A percentile compares a stretch with the other conserved stretches of the same genome.
Conservation (phyloP, 2,797 vertebrate genomes). For the Champsocephalus esox region DNA sequence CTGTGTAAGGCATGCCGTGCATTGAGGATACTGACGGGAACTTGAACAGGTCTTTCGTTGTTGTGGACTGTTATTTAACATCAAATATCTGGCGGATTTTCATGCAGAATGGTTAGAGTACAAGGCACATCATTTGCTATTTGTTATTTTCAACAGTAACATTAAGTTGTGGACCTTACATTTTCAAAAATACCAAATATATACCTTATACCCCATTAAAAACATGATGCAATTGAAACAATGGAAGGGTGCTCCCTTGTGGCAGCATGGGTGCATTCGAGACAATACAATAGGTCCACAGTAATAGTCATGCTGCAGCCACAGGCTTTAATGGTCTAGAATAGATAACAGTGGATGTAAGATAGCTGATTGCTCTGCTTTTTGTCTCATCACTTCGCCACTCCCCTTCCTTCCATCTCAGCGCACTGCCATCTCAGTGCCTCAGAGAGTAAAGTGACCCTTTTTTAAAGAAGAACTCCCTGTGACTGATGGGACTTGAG, state of each 20-base stretch:
- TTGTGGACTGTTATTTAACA: constrained; percentile 14
- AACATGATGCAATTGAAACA: constrained; percentile 39
- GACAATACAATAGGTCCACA: constrained; percentile 46
- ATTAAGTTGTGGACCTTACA: constrained; percentile 17
- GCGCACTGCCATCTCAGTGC: constrained; percentile 16
- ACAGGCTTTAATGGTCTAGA: constrained; percentile 37
- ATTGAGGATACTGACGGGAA: constrained; percentile 36
- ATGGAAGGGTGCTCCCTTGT: constrained; percentile 79
- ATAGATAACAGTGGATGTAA: constrained; percentile 32
- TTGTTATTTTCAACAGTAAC: constrained; percentile 1
- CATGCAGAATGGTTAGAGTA: background rate
- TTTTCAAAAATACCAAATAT: constrained; percentile 20
- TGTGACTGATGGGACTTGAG: constrained; percentile 61
- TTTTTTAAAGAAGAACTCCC: constrained; percentile 58
- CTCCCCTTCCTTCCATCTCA: background rate
- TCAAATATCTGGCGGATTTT: constrained; percentile 21
- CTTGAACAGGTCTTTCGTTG: constrained; percentile 27
- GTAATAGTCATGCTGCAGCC: constrained; percentile 23
- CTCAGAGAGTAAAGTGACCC: constrained; percentile 70
- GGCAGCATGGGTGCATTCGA: constrained; percentile 31
- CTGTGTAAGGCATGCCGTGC: background rate
- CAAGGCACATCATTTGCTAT: background rate
- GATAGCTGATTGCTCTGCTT: constrained; percentile 29
- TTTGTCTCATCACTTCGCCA: constrained; percentile 22
- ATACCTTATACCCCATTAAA: constrained; percentile 14